phyloP scores from a whole-genome alignment of 2,888 invertebrate species.

The Drosophila anomalata region DNA sequence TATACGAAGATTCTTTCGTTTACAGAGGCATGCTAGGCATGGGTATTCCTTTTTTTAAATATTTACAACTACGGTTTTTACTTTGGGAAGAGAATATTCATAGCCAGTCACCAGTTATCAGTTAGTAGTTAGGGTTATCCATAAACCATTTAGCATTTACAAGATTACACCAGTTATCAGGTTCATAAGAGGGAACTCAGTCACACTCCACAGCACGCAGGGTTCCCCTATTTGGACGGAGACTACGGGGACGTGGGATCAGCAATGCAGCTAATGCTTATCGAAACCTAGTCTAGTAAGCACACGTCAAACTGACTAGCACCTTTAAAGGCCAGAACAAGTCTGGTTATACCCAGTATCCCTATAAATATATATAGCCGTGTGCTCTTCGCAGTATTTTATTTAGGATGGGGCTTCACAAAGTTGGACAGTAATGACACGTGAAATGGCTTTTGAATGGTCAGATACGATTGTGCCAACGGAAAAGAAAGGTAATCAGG shows the following conservation, averaged over 20 bases:
- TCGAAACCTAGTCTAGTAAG: no score
- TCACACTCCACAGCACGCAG: no score
- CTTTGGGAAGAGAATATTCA: constrained; percentile 22
- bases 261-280: not conserved
- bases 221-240: not conserved
- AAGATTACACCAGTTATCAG: not conserved
- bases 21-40: constrained; percentile 4
- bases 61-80: constrained; percentile 55
- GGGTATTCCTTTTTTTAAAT: constrained; percentile 44
- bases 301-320: no score
- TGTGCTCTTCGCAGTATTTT: constrained; percentile 74
- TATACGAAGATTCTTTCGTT: not conserved
- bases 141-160: constrained; percentile 14
- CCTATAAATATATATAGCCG: constrained; percentile 48
- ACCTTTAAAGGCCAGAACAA: not conserved
- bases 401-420: constrained; percentile 81
- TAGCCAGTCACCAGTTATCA: constrained; percentile 20
- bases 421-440: constrained; percentile 80
- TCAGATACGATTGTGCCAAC: constrained; percentile 65
- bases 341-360: not conserved
- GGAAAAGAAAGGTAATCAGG: constrained; percentile 34
- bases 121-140: constrained; percentile 30
- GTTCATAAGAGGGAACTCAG: no score
- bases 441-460: constrained; percentile 83
- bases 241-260: constrained; percentile 4